A percentile compares a stretch with the other conserved stretches of the same genome.
These are phyloP conservation scores for Phrynocephalus guinanensis DNA, from an alignment of 2,797 vertebrate species.

Conservation along the genomic window DNA sequence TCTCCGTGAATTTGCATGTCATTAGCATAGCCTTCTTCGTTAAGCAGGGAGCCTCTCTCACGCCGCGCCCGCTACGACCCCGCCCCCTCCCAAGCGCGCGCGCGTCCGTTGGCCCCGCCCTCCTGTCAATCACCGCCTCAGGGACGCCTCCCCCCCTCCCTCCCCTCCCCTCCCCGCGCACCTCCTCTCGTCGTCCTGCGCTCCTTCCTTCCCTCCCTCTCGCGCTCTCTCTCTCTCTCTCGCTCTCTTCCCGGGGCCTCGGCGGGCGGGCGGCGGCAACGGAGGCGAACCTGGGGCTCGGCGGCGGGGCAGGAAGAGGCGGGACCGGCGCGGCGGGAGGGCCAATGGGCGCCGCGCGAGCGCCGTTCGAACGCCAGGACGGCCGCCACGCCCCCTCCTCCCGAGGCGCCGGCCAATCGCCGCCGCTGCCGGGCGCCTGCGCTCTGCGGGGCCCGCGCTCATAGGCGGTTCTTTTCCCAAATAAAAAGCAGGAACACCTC, in stretches of 20 bases:
- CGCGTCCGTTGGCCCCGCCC: not conserved
- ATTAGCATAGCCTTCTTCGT: no score
- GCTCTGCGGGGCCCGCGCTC: not conserved
- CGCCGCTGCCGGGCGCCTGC: not conserved
- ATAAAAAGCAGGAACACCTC: not conserved
- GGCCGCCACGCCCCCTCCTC: no score
- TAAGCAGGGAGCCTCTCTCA: no score
- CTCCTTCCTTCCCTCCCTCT: not conserved
- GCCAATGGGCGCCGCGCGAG: constrained; percentile 46
- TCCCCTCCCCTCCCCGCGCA: no score
- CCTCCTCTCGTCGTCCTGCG: not conserved
- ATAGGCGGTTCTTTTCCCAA: no score
- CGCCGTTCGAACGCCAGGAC: constrained; percentile 36
- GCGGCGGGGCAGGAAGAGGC: not conserved
- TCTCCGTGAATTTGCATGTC: no score
- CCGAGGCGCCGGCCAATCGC: not conserved
- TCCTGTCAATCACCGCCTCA: constrained; percentile 43
- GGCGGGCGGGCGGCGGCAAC: not conserved
- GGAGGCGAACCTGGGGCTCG: constrained; percentile 7
- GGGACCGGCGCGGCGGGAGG: not conserved
- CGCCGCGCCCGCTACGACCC: not conserved
- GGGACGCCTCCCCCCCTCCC: not conserved
- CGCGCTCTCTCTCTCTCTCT: not conserved
- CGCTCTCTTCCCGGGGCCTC: no score
- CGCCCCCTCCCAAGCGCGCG: not conserved